These are phyloP conservation scores for Turritopsis rubra DNA, from an alignment of 30 jellyfish, hydroid and myxozoan species.

Conservation along the genomic window DNA sequence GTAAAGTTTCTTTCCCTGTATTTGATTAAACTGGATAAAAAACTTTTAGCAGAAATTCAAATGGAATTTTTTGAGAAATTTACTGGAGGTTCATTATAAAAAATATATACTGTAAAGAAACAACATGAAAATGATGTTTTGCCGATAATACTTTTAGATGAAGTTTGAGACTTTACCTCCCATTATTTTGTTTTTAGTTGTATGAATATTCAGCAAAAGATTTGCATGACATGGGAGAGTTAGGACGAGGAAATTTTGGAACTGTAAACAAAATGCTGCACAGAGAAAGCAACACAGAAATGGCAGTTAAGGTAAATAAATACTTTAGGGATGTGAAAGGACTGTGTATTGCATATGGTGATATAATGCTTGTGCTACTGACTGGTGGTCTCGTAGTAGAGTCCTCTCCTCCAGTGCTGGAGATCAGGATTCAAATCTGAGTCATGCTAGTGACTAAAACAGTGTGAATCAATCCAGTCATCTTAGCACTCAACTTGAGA, in stretches of 20 bases:
- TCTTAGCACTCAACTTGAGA: background rate
- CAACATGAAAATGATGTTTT: background rate
- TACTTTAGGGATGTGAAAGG: background rate
- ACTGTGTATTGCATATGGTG: background rate
- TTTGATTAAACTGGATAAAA: no score
- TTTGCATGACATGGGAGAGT: conserved; percentile 17
- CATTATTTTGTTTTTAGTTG: background rate
- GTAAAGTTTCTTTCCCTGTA: no score
- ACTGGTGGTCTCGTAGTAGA: conserved; percentile 10
- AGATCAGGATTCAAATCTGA: background rate
- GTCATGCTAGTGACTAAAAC: background rate
- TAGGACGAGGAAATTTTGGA: conserved; percentile 37
- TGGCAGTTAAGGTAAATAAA: conserved; percentile 35
- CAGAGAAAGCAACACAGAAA: conserved; percentile 15
- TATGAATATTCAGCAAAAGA: conserved; percentile 26
- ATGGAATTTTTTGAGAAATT: no score
- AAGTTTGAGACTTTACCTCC: no score
- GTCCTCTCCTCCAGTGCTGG: conserved; percentile 8
- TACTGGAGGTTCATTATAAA: no score
- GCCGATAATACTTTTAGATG: background rate
- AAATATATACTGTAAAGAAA: no score
- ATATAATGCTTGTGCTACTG: no score
- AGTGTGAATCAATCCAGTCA: no score
- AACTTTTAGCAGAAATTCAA: no score
- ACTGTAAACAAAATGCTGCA: conserved; percentile 27